Conservation (phyloP, 2,113 vertebrate species). For the Pomatostomus ruficeps region DNA sequence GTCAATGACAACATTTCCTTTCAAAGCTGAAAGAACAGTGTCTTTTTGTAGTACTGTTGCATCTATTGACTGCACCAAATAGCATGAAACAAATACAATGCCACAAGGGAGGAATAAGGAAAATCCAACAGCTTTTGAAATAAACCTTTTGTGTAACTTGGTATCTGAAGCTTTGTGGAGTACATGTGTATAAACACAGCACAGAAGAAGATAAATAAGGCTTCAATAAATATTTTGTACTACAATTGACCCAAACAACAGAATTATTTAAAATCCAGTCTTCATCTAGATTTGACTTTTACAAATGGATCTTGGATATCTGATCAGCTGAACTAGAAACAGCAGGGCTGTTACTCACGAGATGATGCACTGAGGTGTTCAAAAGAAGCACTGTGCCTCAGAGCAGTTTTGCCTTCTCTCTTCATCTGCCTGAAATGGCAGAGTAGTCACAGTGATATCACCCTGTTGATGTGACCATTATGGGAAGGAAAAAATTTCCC, state of each 20-base stretch:
- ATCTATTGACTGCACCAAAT: neutral
- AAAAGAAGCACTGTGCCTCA: neutral
- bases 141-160: neutral
- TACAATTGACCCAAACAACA: neutral
- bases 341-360: neutral
- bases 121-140: neutral
- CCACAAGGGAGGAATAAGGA: neutral
- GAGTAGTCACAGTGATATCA: neutral
- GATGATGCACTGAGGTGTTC: accelerated
- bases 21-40: neutral
- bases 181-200: neutral
- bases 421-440: neutral
- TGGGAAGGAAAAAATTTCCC: neutral
- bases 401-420: neutral
- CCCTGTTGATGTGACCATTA: neutral
- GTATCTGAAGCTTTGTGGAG: neutral
- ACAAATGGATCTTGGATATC: neutral
- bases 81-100: neutral
- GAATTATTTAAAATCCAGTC: neutral
- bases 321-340: neutral
- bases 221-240: neutral
- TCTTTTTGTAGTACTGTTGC: neutral
- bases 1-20: conserved; percentile 5
- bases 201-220: neutral
- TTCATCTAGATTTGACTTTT: neutral